Base-by-base conservation (phyloP, 1,140 invertebrate species). In the Neuroterus valhalla region DNA sequence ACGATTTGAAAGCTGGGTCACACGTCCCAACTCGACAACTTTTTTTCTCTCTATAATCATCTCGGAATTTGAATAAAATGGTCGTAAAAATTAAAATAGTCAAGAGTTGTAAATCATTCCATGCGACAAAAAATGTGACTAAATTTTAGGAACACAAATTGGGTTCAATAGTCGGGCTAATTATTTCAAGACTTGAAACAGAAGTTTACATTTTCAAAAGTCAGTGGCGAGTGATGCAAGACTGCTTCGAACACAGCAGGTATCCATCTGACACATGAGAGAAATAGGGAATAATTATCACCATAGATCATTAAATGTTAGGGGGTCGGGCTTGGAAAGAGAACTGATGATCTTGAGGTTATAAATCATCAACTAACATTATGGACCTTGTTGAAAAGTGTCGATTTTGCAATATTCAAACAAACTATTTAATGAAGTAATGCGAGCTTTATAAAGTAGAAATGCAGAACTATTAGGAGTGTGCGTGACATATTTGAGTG, bases 251-350 rank as follows among this genome's bases (percentile, higher is more conserved):
- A 62, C 55, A 2, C 55, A 62, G 55, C 55, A 23, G 55, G 55
- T 31, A n/a, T 62, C 55, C n/a, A 26, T n/a, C n/a, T n/a, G n/a
- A n/a, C n/a, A 62, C 55, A 38, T n/a, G 55, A 26, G 31, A 62
- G 55, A 12, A 62, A 62, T 62, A 31, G 55, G n/a, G 31, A 31
- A 62, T 62, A 62, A 62, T 62, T 62, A 62, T 31, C 55, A 38
- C 55, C 31, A 26, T 23, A 31, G 55, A 62, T 62, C 55, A 62
- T 62, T 62, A 62, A 62, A 62, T 62, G 55, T 62, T 62, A 62
- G 26, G 55, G 55, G 55, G 26, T 31, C 55, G n/a, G 23, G n/a
- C 55, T 31, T 31, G 23, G 55, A 31, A 62, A 26, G 14, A n/a
- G 23, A 15, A 31, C 26, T 14, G 31, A 31, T 62, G 55, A 62